Conservation (phyloP, 1,140 invertebrate species). For the Drosophila suzukii region DNA sequence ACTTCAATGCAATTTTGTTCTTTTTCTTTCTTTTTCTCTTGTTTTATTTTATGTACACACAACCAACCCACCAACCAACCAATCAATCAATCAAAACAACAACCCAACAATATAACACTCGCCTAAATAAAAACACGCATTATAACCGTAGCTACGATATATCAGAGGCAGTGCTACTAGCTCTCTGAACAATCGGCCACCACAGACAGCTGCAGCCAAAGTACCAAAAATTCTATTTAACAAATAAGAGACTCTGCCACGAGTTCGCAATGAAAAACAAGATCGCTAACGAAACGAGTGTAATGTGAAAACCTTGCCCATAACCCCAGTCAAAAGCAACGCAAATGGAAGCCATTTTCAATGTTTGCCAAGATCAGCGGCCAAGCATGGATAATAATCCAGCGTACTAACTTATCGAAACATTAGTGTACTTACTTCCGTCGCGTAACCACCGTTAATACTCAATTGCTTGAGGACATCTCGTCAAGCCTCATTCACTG, state of each 20-base stretch:
- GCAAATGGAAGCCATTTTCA: constrained; percentile 74
- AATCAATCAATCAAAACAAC: constrained; percentile 55
- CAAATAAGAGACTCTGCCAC: constrained; percentile 14
- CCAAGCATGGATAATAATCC: constrained; percentile 23
- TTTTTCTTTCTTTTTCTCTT: constrained; percentile 80
- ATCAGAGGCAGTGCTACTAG: constrained; percentile 83
- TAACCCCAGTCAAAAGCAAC: constrained; percentile 41
- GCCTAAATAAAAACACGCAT: constrained; percentile 25
- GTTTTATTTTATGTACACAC: constrained; percentile 82
- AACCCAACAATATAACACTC: constrained; percentile 24
- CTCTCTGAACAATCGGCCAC: constrained; percentile 62
- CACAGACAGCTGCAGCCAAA: constrained; percentile 68
- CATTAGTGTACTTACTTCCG: constrained; percentile 25
- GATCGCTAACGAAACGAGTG: constrained; percentile 12
- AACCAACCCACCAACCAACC: constrained; percentile 70
- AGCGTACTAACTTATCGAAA: constrained; percentile 19
- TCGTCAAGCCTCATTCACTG: constrained; percentile 1
- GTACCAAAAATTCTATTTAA: constrained; percentile 54
- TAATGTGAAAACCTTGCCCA: constrained; percentile 1
- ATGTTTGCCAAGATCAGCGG: constrained; percentile 38
- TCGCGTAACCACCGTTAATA: constrained; percentile 7
- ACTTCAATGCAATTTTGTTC: constrained; percentile 75
- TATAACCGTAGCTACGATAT: constrained; percentile 78
- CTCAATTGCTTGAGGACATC: constrained; percentile 12
- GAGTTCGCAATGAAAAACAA: constrained; percentile 12